Evolutionary conservation across 35 echinoderm and acorn worm species (phyloP).

Genomic region (Apostichopus japonicus): DNA sequence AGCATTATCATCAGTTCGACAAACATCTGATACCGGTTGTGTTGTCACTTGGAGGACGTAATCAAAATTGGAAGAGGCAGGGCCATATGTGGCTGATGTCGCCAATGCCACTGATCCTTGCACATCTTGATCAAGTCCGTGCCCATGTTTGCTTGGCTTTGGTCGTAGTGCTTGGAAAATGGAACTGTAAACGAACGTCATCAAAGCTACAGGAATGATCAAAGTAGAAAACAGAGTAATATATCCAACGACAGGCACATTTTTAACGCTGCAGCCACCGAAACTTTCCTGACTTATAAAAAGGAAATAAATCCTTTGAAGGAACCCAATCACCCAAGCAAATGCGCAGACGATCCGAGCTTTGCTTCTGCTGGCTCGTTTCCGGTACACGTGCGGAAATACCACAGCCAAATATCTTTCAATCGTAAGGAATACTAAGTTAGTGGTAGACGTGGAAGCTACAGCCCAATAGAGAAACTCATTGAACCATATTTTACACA

Average conservation of each 20-base stretch:
- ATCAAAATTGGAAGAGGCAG: not conserved
- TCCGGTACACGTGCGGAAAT: not conserved
- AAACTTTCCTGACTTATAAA: not conserved
- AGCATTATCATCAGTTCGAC: not conserved
- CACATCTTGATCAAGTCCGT: not conserved
- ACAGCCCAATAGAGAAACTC: conserved; percentile 17
- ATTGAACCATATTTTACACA: conserved; percentile 42
- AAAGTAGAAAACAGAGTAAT: not conserved
- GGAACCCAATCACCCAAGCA: not conserved
- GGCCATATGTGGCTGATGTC: not conserved
- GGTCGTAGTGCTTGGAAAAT: not conserved
- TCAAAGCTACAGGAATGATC: not conserved
- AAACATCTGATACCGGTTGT: not conserved
- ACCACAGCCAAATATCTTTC: conserved; percentile 48
- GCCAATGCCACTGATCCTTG: not conserved
- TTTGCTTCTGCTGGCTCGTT: not conserved
- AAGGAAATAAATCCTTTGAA: conserved; percentile 3
- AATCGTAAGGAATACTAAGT: conserved; percentile 31
- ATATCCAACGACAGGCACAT: not conserved
- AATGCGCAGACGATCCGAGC: not conserved
- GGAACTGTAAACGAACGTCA: conserved; percentile 1
- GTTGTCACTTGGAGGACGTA: not conserved
- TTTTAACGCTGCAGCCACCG: not conserved
- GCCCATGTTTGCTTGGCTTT: not conserved
- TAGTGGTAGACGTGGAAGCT: conserved; percentile 16